Percentiles rank a stretch among this genome's conserved stretches.
Conservation (phyloP, 2,888 invertebrate species). For the Agelastica alni region DNA sequence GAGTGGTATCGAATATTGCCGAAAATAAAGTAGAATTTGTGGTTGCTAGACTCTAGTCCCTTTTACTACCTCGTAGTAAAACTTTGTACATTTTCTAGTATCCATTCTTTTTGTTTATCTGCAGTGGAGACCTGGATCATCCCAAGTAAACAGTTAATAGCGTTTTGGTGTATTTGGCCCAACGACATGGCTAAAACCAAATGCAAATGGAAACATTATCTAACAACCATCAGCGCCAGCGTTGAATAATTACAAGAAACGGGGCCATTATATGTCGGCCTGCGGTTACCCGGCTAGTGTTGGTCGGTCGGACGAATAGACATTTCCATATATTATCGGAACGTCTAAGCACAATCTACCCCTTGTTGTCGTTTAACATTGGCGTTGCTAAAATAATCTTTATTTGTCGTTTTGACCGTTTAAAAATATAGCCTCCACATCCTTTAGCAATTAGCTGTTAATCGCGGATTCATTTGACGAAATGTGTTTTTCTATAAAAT, state of each 20-base stretch:
- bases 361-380: not conserved
- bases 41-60: too few relatives aligned
- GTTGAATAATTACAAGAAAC: conserved; percentile 18
- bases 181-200: not conserved
- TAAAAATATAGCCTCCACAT: too few relatives aligned
- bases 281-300: conserved; percentile 7
- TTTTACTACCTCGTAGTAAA: too few relatives aligned
- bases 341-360: not conserved
- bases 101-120: too few relatives aligned
- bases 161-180: not conserved
- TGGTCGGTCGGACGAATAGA: conserved; percentile 3
- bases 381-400: not conserved
- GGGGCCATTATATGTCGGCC: conserved; percentile 7
- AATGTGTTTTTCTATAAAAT: too few relatives aligned
- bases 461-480: too few relatives aligned
- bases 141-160: too few relatives aligned
- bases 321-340: conserved; percentile 17
- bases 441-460: too few relatives aligned
- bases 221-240: conserved; percentile 9
- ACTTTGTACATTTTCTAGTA: too few relatives aligned
- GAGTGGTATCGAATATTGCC: too few relatives aligned
- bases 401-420: not conserved
- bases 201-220: conserved; percentile 22
- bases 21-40: too few relatives aligned
- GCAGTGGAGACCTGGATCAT: too few relatives aligned